Percentiles rank a stretch among this genome's conserved stretches.
Conservation (phyloP, 2,888 invertebrate species). For the Epicampocera succincta region DNA sequence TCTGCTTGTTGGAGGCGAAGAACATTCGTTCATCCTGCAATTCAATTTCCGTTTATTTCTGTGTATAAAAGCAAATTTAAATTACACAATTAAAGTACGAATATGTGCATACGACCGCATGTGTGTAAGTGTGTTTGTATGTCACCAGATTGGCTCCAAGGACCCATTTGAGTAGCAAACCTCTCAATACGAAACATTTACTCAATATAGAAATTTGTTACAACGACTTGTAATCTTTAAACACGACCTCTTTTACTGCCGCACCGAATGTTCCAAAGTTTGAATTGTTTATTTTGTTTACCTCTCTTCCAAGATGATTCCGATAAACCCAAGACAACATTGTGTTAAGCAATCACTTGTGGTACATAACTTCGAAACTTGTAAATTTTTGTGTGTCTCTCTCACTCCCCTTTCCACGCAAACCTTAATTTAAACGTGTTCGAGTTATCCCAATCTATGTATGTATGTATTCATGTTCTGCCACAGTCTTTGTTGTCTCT, state of each 20-base stretch:
- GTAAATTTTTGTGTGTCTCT: slow-evolving; percentile 11
- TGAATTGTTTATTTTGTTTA: slow-evolving; percentile 12
- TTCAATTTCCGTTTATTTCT: no score
- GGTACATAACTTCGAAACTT: slow-evolving; percentile 37
- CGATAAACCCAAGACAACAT: slow-evolving; percentile 42
- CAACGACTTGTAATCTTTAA: background rate
- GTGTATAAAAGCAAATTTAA: no score
- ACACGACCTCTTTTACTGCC: background rate
- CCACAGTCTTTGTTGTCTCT: background rate
- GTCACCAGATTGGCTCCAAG: no score
- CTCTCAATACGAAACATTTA: background rate
- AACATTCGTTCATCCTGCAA: no score
- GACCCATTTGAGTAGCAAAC: no score
- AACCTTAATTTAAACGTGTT: background rate
- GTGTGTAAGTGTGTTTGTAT: no score
- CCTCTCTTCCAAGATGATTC: slow-evolving; percentile 25
- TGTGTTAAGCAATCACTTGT: slow-evolving; percentile 36
- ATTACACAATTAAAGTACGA: no score
- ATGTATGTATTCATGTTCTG: background rate
- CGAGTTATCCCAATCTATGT: background rate
- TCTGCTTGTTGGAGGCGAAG: no score
- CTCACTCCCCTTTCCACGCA: background rate
- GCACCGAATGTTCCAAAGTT: slow-evolving; percentile 22
- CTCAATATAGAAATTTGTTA: slow-evolving; percentile 3
- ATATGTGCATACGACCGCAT: no score